Evolutionary conservation across 2,113 vertebrate species (phyloP).

Genomic region (Ictalurus punctatus): DNA sequence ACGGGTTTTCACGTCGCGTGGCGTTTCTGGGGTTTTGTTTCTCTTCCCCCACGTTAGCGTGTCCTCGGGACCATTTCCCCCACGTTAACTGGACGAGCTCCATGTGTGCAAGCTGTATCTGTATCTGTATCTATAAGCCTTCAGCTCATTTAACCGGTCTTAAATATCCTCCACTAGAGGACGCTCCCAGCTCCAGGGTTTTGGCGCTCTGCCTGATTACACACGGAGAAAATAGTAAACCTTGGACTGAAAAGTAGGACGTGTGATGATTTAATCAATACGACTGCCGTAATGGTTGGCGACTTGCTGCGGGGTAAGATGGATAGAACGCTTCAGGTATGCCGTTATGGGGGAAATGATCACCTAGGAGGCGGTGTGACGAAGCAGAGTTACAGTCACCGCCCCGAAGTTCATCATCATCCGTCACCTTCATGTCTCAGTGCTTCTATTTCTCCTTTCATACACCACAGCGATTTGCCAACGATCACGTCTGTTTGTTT

Average conservation of each 20-base stretch:
- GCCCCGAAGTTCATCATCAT: neutral
- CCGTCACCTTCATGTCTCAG: neutral
- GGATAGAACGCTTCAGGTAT: neutral
- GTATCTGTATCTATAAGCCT: neutral
- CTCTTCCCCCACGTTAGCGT: too few relatives aligned
- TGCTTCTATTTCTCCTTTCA: neutral
- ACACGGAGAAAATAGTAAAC: too few relatives aligned
- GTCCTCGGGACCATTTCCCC: neutral
- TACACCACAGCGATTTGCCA: too few relatives aligned
- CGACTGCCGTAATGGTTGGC: too few relatives aligned
- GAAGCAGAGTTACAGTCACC: neutral
- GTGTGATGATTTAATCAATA: neutral
- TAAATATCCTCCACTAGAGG: too few relatives aligned
- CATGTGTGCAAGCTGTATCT: neutral
- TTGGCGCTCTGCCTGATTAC: too few relatives aligned
- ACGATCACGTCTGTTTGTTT: too few relatives aligned
- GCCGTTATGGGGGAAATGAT: neutral
- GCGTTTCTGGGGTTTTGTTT: too few relatives aligned
- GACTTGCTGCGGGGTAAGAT: neutral
- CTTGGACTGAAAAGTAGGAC: neutral
- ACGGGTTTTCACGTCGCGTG: slow-evolving; percentile 27
- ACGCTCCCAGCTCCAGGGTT: too few relatives aligned
- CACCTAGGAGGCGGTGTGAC: neutral
- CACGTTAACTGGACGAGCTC: neutral
- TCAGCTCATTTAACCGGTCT: neutral